Base-by-base conservation (phyloP, 2,797 vertebrate species). In the Lindbergichthys nudifrons region DNA sequence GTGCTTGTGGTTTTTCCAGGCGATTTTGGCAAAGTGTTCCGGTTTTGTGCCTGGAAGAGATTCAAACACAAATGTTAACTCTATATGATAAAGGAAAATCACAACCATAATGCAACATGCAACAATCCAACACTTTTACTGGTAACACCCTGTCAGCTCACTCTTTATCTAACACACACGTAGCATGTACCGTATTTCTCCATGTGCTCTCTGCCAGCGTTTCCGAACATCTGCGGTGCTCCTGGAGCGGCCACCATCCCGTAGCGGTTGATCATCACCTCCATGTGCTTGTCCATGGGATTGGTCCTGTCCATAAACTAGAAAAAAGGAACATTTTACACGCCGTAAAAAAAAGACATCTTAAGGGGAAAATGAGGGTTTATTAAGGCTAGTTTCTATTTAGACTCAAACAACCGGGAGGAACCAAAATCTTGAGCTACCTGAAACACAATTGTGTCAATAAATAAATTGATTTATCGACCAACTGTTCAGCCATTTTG, bases 1-100 rank as follows among this genome's bases (percentile, higher is more conserved):
- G 94, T 99, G 98, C 52, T 95, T 97, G 91, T 99, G 98, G 92
- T 99, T 99, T 92, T 99, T 99, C 97, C 97, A 98, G 15, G 96
- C 98, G 83, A 99, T 96, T 95, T 98, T 99, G 5, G 98, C 97
- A 92, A 99, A 99, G 65, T 99, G 97, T 88, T 99, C 96, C 46
- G 89, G 85, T 89, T 95, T 98, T 51, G 98, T 99, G 62, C 98
- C 98, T 99, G 60, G 46, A 88, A 58, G 81, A 86, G 26, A 71
- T 58, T 30, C 4, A 71, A 47, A 83, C 3, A 68, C 50, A 58
- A 47, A 70, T 13, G 47, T 47, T 43, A 16, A 23, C 2, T 41
- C 14, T 45, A 8, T 4, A 45, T 39, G 5, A 36, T 8, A 42
- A 2, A 9, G 3, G 3, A 23, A 54, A 60, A 62, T 5, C 18